These are phyloP conservation scores for Thunnus albacares DNA, from an alignment of 2,797 vertebrate genomes.

Conservation along the genomic window DNA sequence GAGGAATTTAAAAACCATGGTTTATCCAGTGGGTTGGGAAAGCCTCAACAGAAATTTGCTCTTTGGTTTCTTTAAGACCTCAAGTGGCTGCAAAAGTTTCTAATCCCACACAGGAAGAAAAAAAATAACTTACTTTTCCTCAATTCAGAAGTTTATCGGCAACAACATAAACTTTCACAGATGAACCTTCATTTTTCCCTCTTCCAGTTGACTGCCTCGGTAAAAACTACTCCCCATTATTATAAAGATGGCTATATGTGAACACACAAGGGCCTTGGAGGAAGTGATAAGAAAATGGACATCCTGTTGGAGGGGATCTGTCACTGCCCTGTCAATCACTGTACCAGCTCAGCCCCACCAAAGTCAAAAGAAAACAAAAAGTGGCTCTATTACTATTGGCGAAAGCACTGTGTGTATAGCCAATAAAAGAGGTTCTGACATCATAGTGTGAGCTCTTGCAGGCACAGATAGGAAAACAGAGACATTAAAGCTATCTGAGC, in stretches of 20 bases:
- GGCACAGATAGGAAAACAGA: slow-evolving; percentile 7
- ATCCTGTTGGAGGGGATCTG: slow-evolving; percentile 60
- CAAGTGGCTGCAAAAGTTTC: slow-evolving; percentile 13
- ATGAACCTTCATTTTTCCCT: slow-evolving; percentile 1
- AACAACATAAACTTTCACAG: not conserved
- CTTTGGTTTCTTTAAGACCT: slow-evolving; percentile 1
- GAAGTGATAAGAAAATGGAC: slow-evolving; percentile 76
- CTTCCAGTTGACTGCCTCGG: slow-evolving; percentile 35
- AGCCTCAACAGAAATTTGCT: not conserved
- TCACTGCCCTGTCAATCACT: slow-evolving; percentile 64
- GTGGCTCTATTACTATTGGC: not conserved
- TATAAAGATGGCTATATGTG: not conserved
- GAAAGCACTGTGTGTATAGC: not conserved
- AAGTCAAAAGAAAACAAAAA: slow-evolving; percentile 25
- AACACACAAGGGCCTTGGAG: slow-evolving; percentile 38
- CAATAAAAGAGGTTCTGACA: not conserved
- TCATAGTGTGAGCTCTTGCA: not conserved
- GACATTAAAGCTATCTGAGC: not conserved
- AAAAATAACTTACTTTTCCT: not conserved
- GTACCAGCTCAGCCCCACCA: slow-evolving; percentile 22
- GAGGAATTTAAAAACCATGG: slow-evolving; percentile 55
- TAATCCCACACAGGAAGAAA: slow-evolving; percentile 2
- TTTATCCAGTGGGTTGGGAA: slow-evolving; percentile 36
- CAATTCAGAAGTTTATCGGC: not conserved
- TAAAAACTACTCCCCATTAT: slow-evolving; percentile 13